A percentile compares a stretch with the other conserved stretches of the same genome.
These are phyloP conservation scores for Hucho hucho DNA, from an alignment of 2,113 vertebrate genomes.

Conservation along the genomic window DNA sequence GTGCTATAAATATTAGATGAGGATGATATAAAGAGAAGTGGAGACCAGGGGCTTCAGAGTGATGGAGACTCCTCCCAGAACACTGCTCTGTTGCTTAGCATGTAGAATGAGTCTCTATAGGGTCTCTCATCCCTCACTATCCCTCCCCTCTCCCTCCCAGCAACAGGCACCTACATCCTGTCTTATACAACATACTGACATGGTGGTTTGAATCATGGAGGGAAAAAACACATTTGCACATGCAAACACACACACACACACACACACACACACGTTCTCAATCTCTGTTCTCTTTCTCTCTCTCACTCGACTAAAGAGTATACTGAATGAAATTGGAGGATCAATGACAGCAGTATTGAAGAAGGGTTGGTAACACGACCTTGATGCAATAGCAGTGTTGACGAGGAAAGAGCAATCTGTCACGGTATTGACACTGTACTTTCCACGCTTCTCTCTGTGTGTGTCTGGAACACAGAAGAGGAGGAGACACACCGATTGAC, in stretches of 20 bases:
- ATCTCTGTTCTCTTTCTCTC: neutral
- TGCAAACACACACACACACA: neutral
- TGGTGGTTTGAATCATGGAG: neutral
- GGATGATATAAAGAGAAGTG: conserved; percentile 15
- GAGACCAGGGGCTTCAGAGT: conserved; percentile 2
- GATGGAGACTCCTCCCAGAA: conserved; percentile 8
- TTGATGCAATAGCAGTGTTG: neutral
- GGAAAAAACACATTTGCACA: neutral
- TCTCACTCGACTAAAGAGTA: neutral
- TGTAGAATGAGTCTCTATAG: neutral
- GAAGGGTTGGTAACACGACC: neutral
- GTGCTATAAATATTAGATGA: conserved; percentile 35
- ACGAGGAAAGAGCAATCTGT: neutral
- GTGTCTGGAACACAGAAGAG: neutral
- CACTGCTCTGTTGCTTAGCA: neutral
- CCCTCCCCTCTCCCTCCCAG: neutral
- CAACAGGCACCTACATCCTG: neutral
- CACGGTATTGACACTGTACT: neutral
- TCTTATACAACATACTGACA: neutral
- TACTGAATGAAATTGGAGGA: neutral
- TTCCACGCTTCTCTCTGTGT: neutral
- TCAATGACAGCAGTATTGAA: neutral
- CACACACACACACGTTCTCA: neutral
- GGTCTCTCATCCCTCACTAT: neutral
- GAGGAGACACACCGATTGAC: neutral